Conservation (phyloP, 2,888 invertebrate genomes). For the Drosophila robusta region DNA sequence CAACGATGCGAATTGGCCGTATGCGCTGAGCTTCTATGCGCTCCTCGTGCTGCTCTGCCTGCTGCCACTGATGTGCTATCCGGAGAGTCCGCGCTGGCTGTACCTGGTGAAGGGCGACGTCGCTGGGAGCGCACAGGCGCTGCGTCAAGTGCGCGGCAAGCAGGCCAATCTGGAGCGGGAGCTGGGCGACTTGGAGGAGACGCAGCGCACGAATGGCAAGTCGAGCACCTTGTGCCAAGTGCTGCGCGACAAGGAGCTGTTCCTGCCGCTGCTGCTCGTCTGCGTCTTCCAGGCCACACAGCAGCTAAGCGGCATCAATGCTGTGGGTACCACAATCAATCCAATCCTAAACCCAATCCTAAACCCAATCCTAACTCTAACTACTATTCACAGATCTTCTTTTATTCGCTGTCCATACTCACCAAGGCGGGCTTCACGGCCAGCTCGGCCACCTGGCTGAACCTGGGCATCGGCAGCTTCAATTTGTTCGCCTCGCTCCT, state of each 20-base stretch:
- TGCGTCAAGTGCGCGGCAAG: slow-evolving; percentile 60
- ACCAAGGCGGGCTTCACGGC: slow-evolving; percentile 88
- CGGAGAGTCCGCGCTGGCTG: slow-evolving; percentile 95
- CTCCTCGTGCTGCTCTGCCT: slow-evolving; percentile 89
- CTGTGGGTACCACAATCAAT: slow-evolving; percentile 87
- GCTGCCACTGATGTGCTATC: slow-evolving; percentile 88
- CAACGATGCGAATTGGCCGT: slow-evolving; percentile 89
- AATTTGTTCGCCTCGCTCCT: slow-evolving; percentile 88
- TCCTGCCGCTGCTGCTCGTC: slow-evolving; percentile 90
- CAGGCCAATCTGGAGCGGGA: slow-evolving; percentile 86
- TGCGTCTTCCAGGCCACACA: slow-evolving; percentile 91
- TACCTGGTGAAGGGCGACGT: slow-evolving; percentile 89
- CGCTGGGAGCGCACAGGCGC: slow-evolving; percentile 86
- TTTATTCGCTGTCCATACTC: slow-evolving; percentile 93
- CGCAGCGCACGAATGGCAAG: slow-evolving; percentile 74
- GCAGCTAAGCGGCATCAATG: slow-evolving; percentile 95
- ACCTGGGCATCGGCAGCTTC: slow-evolving; percentile 90
- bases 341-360: no score
- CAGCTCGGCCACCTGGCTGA: slow-evolving; percentile 88
- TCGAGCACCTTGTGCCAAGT: slow-evolving; percentile 87
- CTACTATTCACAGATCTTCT: slow-evolving; percentile 88
- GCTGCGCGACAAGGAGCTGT: slow-evolving; percentile 86
- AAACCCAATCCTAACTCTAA: slow-evolving; percentile 66
- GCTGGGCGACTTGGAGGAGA: slow-evolving; percentile 87
- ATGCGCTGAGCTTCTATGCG: slow-evolving; percentile 89